Evolutionary conservation across 2,888 invertebrate species (phyloP).

Genomic region (Drosophila subquinaria): DNA sequence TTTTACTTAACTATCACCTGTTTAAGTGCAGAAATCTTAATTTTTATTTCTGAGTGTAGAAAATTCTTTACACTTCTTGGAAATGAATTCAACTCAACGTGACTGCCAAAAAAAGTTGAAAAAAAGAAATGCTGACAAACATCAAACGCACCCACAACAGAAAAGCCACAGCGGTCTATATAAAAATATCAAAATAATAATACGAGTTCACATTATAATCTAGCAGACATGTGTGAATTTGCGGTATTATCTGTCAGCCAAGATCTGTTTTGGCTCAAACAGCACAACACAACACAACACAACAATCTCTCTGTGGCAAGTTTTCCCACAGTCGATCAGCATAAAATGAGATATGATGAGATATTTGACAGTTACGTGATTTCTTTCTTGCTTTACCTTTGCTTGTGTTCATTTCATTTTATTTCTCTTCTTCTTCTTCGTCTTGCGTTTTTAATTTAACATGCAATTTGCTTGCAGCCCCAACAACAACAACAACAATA

Average conservation of each 20-base stretch:
- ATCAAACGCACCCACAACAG: constrained; percentile 66
- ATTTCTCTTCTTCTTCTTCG: constrained; percentile 19
- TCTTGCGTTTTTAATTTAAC: constrained; percentile 31
- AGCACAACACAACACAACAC: constrained; percentile 30
- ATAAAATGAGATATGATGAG: constrained; percentile 75
- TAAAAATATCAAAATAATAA: constrained; percentile 43
- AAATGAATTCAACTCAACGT: constrained; percentile 44
- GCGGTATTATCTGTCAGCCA: constrained; percentile 63
- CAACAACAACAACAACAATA: constrained; percentile 29
- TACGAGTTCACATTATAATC: constrained; percentile 78
- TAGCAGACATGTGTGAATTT: constrained; percentile 76
- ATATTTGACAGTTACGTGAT: constrained; percentile 83
- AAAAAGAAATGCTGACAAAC: constrained; percentile 32
- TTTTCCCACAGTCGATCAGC: constrained; percentile 82
- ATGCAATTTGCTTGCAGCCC: constrained; percentile 52
- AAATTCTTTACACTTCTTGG: constrained; percentile 25
- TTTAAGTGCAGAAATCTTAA: too few species aligned
- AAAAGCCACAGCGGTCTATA: constrained; percentile 49
- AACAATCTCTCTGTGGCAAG: constrained; percentile 43
- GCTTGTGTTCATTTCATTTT: constrained; percentile 17
- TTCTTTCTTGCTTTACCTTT: constrained; percentile 60
- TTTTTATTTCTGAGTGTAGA: too few species aligned
- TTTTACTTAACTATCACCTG: too few species aligned
- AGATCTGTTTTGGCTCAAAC: constrained; percentile 58
- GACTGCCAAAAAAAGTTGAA: constrained; percentile 68